Conservation (phyloP, 2,888 invertebrate species). For the Drosophila anomalata region DNA sequence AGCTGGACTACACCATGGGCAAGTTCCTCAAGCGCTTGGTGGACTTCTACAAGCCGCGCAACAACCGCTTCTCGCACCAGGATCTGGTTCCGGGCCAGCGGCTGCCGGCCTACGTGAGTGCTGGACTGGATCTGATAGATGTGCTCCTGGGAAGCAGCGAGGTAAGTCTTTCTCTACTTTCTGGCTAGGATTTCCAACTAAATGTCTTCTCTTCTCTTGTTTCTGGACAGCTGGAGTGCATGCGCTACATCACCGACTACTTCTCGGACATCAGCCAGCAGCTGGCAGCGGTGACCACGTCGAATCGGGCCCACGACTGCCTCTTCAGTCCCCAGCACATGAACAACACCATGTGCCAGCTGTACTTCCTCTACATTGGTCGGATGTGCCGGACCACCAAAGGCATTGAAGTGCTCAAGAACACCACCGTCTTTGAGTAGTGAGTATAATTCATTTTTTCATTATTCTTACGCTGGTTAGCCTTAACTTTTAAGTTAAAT, state of each 20-base stretch:
- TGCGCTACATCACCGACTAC: conserved; percentile 90
- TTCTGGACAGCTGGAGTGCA: conserved; percentile 86
- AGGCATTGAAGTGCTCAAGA: conserved; percentile 89
- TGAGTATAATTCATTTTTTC: conserved; percentile 82
- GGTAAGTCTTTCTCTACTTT: conserved; percentile 41
- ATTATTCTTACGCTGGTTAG: too few species aligned
- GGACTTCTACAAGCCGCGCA: conserved; percentile 94
- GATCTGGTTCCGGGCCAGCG: conserved; percentile 86
- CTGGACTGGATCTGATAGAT: conserved; percentile 83
- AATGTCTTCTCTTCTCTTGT: background rate
- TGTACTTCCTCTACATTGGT: conserved; percentile 97
- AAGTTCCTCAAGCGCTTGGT: conserved; percentile 87
- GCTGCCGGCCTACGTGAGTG: conserved; percentile 81
- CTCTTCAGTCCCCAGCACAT: conserved; percentile 94
- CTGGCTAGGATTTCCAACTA: background rate
- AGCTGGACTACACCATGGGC: conserved; percentile 88
- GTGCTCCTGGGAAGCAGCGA: conserved; percentile 81
- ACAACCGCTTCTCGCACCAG: conserved; percentile 93
- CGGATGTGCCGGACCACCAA: conserved; percentile 90
- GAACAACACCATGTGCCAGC: conserved; percentile 95
- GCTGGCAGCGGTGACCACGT: conserved; percentile 89
- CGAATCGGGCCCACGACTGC: conserved; percentile 92
- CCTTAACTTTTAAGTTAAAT: too few species aligned
- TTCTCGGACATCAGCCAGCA: conserved; percentile 92
- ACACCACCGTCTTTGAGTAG: conserved; percentile 90